Percentiles rank a stretch among this genome's conserved stretches.
Conservation (phyloP, 2,113 vertebrate genomes). For the Elgaria multicarinata region DNA sequence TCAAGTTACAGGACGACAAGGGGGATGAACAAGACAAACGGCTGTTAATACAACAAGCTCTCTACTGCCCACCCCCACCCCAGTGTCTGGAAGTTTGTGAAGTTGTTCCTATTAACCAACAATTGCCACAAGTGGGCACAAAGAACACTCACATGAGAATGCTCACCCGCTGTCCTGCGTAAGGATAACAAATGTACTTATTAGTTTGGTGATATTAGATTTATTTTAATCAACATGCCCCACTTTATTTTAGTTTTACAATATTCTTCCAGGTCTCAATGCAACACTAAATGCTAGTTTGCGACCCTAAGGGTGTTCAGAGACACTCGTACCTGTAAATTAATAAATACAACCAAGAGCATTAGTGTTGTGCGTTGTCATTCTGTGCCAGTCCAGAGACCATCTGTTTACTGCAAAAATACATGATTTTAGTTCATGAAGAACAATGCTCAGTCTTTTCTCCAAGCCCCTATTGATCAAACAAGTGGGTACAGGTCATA, state of each 20-base stretch:
- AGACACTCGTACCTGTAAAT: neutral
- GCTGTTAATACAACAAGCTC: too few species aligned
- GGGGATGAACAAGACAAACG: too few species aligned
- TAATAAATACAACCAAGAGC: neutral
- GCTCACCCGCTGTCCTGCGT: too few species aligned
- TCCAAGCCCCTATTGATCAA: neutral
- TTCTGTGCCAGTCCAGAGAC: neutral
- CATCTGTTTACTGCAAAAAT: neutral
- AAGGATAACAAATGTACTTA: neutral
- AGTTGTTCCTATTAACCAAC: too few species aligned
- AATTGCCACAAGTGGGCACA: neutral
- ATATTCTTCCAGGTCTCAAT: neutral
- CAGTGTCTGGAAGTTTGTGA: too few species aligned
- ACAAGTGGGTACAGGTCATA: slow-evolving; percentile 12
- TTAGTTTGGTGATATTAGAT: neutral
- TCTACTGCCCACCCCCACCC: too few species aligned
- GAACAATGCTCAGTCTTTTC: neutral
- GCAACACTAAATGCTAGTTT: neutral
- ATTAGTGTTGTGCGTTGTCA: neutral
- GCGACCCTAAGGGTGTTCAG: neutral
- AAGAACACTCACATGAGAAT: neutral
- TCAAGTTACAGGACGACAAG: too few species aligned
- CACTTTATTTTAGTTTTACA: neutral
- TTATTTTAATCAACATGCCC: neutral
- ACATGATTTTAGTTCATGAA: neutral